A percentile compares a stretch with the other conserved stretches of the same genome.
Conservation (phyloP, 2,797 vertebrate genomes). For the Naso thynnoides region DNA sequence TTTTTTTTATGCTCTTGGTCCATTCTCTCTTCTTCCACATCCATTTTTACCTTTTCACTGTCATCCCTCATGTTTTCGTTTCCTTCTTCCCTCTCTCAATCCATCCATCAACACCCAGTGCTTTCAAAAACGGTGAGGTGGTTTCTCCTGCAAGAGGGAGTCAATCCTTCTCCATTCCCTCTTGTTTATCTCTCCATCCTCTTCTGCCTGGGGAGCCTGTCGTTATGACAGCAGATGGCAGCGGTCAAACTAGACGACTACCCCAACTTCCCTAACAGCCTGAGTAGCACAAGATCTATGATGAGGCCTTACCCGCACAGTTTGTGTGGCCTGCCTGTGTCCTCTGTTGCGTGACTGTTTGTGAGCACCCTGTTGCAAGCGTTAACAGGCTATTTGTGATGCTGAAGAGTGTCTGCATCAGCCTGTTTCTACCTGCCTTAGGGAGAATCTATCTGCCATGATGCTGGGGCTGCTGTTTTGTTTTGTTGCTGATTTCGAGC, state of each 20-base stretch:
- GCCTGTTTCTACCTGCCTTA: constrained; percentile 52
- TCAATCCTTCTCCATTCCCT: constrained; percentile 20
- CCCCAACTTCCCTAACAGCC: constrained; percentile 48
- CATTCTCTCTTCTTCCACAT: constrained; percentile 40
- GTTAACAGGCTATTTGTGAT: constrained; percentile 66
- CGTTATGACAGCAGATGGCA: constrained; percentile 51
- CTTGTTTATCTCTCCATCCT: constrained; percentile 28
- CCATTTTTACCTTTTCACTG: constrained; percentile 36
- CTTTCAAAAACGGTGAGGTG: constrained; percentile 47
- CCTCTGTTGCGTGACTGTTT: constrained; percentile 20
- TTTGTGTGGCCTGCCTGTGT: constrained; percentile 3
- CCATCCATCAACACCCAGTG: constrained; percentile 28
- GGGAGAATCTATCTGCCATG: constrained; percentile 56
- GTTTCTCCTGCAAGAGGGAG: constrained; percentile 17
- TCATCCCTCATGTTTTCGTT: constrained; percentile 32
- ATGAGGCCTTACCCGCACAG: constrained; percentile 33
- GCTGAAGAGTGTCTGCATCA: constrained; percentile 57
- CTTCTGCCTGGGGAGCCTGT: constrained; percentile 30
- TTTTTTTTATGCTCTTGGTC: constrained; percentile 17
- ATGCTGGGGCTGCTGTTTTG: constrained; percentile 44
- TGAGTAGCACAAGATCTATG: constrained; percentile 15
- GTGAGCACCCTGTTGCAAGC: constrained; percentile 19
- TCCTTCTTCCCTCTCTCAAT: constrained; percentile 8
- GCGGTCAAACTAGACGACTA: constrained; percentile 39
- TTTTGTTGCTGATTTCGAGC: constrained; percentile 49